Evolutionary conservation across 2,888 invertebrate genomes (phyloP).

Genomic region (Hermaeophaga mercurialis): DNA sequence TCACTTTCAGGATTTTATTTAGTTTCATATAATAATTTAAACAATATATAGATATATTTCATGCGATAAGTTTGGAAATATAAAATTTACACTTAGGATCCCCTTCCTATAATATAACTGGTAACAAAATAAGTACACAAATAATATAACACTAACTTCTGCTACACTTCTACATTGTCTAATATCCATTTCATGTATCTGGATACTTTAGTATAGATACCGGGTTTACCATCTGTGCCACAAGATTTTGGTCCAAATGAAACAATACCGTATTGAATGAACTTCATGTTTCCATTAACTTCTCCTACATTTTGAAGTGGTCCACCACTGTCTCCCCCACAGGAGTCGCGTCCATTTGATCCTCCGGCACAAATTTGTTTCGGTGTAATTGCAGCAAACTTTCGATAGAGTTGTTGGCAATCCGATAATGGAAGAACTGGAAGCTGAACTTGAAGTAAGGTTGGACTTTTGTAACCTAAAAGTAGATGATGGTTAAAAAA

Average conservation of each 20-base stretch:
- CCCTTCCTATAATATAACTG: too few species aligned
- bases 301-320: slow-evolving; percentile 61
- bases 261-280: slow-evolving; percentile 61
- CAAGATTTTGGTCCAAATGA: slow-evolving; percentile 56
- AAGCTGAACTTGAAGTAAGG: slow-evolving; percentile 56
- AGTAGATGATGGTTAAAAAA: too few species aligned
- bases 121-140: too few species aligned
- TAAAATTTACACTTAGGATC: too few species aligned
- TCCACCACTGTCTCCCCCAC: slow-evolving; percentile 72
- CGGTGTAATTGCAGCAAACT: slow-evolving; percentile 40
- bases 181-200: slow-evolving; percentile 68
- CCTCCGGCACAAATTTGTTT: slow-evolving; percentile 70
- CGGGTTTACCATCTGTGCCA: slow-evolving; percentile 64
- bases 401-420: slow-evolving; percentile 48
- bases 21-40: too few species aligned
- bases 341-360: slow-evolving; percentile 65
- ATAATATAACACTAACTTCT: not conserved
- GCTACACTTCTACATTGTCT: slow-evolving; percentile 49
- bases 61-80: too few species aligned
- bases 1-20: too few species aligned
- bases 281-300: slow-evolving; percentile 54
- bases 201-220: slow-evolving; percentile 68
- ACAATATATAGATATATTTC: too few species aligned
- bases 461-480: slow-evolving; percentile 47
- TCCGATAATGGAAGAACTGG: slow-evolving; percentile 52